Evolutionary conservation across 2,113 vertebrate genomes (phyloP).

Genomic region (Montifringilla adamsi): DNA sequence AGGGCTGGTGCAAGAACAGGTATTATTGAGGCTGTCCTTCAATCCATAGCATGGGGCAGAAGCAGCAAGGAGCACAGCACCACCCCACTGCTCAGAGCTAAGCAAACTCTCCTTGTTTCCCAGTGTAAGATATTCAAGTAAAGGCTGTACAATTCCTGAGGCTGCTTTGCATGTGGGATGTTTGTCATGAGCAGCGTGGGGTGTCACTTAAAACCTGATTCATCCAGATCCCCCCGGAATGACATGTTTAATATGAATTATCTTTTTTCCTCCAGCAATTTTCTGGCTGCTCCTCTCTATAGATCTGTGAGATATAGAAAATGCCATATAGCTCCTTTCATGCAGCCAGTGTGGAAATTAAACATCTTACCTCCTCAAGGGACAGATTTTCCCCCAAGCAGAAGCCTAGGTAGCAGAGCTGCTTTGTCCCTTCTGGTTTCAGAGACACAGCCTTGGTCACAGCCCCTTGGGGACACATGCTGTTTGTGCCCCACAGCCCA

Average conservation of each 20-base stretch:
- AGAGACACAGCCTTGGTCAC: background rate
- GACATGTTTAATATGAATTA: slow-evolving; percentile 30
- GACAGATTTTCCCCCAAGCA: background rate
- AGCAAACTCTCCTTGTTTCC: background rate
- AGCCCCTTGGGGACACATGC: background rate
- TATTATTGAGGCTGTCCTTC: background rate
- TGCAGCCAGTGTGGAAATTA: slow-evolving; percentile 44
- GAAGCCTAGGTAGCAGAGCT: background rate
- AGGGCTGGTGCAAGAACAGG: background rate
- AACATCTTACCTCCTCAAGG: slow-evolving; percentile 28
- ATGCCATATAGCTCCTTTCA: slow-evolving; percentile 21
- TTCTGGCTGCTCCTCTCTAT: slow-evolving; percentile 37
- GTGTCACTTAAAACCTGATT: slow-evolving; percentile 51
- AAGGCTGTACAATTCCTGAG: background rate
- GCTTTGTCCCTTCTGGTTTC: background rate
- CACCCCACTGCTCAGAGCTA: background rate
- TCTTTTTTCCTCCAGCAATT: slow-evolving; percentile 38
- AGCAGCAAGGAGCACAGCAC: background rate
- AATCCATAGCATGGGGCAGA: background rate
- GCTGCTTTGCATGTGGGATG: slow-evolving; percentile 10
- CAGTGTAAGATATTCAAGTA: background rate
- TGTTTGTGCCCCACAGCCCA: background rate
- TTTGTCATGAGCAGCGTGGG: slow-evolving; percentile 9
- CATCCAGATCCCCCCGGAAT: slow-evolving; percentile 31
- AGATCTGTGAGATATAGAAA: slow-evolving; percentile 20